Conservation (phyloP, 2,888 invertebrate genomes). For the Athalia rosae region DNA sequence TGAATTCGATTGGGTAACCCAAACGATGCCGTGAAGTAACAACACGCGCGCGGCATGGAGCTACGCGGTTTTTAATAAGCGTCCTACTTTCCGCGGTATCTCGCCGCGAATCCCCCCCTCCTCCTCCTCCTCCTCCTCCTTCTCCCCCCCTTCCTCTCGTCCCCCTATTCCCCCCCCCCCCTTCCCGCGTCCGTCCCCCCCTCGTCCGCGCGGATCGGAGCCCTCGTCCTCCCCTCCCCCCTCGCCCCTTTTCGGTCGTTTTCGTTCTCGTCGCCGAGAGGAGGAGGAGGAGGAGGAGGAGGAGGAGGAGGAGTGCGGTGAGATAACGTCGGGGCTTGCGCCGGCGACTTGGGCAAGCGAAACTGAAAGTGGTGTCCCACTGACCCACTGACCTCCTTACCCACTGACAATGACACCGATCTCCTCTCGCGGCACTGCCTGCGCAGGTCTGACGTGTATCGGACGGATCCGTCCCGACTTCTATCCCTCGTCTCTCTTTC, state of each 20-base stretch:
- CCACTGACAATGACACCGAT: constrained; percentile 77
- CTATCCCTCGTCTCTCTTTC: background rate
- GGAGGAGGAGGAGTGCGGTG: constrained; percentile 61
- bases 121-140: constrained; percentile 7
- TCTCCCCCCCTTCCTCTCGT: constrained; percentile 31
- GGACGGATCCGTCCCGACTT: constrained; percentile 48
- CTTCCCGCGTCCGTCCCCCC: constrained; percentile 23
- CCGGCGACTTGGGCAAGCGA: constrained; percentile 63
- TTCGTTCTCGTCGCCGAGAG: constrained; percentile 51
- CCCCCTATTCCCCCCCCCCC: constrained; percentile 12
- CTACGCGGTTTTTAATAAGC: constrained; percentile 72
- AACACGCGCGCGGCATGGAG: constrained; percentile 16
- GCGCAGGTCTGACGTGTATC: constrained; percentile 63
- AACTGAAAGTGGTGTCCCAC: constrained; percentile 75
- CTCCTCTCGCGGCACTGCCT: constrained; percentile 63
- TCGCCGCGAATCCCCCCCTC: constrained; percentile 51
- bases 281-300: too few species aligned
- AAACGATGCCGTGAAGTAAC: constrained; percentile 57
- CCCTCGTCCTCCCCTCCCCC: constrained; percentile 49
- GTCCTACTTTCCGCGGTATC: constrained; percentile 72
- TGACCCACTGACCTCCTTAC: constrained; percentile 82
- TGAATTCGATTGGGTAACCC: constrained; percentile 72
- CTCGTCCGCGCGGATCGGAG: constrained; percentile 46
- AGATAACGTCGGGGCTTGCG: constrained; percentile 66
- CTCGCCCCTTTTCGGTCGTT: constrained; percentile 41